These are phyloP conservation scores for Periophthalmodon schlosseri DNA, from an alignment of 2,113 vertebrate species.

Conservation along the genomic window DNA sequence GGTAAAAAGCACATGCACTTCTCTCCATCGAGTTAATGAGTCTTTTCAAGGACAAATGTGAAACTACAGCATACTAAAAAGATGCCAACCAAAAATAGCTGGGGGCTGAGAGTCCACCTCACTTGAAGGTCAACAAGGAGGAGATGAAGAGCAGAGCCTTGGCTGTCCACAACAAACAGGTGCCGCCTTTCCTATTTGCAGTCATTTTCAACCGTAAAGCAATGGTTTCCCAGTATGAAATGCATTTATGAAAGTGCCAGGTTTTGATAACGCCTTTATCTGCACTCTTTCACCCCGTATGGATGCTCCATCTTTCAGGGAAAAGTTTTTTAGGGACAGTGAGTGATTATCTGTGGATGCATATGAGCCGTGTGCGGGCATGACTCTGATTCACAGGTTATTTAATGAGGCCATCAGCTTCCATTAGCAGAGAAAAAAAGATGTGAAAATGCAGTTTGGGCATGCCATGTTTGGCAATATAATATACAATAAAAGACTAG, in stretches of 20 bases:
- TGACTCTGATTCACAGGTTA: background rate
- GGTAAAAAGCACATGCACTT: slow-evolving; percentile 10
- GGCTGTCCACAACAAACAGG: background rate
- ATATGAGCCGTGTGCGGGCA: background rate
- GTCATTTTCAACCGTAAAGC: background rate
- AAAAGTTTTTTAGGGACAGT: background rate
- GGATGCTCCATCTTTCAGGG: background rate
- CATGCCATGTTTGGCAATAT: background rate
- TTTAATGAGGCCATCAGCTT: slow-evolving; percentile 8
- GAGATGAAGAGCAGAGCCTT: slow-evolving; percentile 8
- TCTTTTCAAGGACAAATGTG: background rate
- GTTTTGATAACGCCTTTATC: background rate
- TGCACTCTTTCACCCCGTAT: background rate
- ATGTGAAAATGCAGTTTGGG: background rate
- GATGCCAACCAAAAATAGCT: background rate
- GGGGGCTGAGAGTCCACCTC: background rate
- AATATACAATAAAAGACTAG: background rate
- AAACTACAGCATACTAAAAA: slow-evolving; percentile 4
- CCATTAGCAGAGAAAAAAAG: background rate
- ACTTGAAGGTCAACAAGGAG: background rate
- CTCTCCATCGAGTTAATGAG: slow-evolving; percentile 2
- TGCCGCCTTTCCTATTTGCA: background rate
- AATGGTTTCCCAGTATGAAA: background rate
- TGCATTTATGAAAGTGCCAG: background rate
- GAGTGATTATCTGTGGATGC: background rate